Percentiles rank a stretch among this genome's conserved stretches.
phyloP scores from a whole-genome alignment of 2,113 vertebrate genomes.

The Poeciliopsis occidentalis region DNA sequence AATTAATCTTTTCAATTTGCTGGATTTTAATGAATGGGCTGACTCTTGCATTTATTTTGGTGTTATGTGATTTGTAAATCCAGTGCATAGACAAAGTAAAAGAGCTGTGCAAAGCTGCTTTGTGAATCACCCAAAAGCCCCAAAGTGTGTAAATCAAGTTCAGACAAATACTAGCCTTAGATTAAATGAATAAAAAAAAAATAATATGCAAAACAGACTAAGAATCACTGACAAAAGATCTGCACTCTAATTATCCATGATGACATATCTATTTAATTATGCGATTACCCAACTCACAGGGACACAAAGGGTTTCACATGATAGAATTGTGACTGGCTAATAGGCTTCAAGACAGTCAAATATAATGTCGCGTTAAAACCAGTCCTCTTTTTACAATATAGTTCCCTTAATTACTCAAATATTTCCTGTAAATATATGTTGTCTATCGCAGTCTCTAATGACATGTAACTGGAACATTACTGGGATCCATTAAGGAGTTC shows the following conservation, averaged over 20 bases:
- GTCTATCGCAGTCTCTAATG: constrained; percentile 67
- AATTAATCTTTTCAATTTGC: too few relatives aligned
- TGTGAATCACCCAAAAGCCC: too few relatives aligned
- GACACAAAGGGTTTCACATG: constrained; percentile 50
- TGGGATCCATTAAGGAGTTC: constrained; percentile 59
- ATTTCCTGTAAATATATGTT: constrained; percentile 72
- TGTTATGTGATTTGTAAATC: too few relatives aligned
- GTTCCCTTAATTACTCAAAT: constrained; percentile 76
- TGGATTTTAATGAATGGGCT: too few relatives aligned
- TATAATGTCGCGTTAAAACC: constrained; percentile 66
- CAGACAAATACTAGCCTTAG: constrained; percentile 24
- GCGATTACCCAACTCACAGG: constrained; percentile 40
- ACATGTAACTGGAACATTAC: constrained; percentile 63
- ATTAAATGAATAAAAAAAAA: constrained; percentile 43
- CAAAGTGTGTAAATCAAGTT: neutral
- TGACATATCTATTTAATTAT: constrained; percentile 60
- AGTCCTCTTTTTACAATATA: constrained; percentile 43
- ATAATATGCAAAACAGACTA: constrained; percentile 15
- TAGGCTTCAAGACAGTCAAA: constrained; percentile 56
- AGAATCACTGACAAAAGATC: neutral
- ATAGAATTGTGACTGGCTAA: constrained; percentile 52
- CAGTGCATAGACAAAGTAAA: too few relatives aligned
- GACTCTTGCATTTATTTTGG: too few relatives aligned
- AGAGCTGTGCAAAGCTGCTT: too few relatives aligned
- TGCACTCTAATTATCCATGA: constrained; percentile 42